Percentiles rank a stretch among this genome's conserved stretches.
Conservation (phyloP, 2,113 vertebrate species). For the Xyliphius kryptos region DNA sequence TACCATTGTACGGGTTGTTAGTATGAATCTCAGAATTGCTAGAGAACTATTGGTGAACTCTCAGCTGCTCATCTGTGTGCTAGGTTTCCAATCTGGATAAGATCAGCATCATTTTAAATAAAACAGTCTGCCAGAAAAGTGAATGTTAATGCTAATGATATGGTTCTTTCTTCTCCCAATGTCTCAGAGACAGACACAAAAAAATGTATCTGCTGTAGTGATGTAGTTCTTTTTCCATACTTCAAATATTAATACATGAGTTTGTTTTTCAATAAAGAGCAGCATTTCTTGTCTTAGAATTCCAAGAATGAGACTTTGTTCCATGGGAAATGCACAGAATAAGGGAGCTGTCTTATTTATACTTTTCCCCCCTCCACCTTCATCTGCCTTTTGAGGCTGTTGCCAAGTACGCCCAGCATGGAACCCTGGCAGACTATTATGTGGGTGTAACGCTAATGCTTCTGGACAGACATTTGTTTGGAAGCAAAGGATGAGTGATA, state of each 20-base stretch:
- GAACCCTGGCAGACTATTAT: constrained; percentile 61
- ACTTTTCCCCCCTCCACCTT: constrained; percentile 40
- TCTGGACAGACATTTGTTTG: constrained; percentile 60
- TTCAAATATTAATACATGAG: constrained; percentile 49
- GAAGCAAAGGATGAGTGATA: constrained; percentile 74
- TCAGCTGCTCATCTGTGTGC: too few relatives aligned
- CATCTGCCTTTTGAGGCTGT: constrained; percentile 43
- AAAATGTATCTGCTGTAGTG: constrained; percentile 19
- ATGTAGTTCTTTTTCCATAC: constrained; percentile 47
- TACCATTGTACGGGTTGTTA: too few relatives aligned
- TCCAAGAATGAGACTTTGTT: constrained; percentile 46
- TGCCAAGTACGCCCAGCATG: constrained; percentile 59
- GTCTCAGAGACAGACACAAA: constrained; percentile 33
- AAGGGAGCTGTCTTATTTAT: constrained; percentile 50
- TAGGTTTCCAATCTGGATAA: too few relatives aligned
- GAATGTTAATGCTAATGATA: constrained; percentile 14
- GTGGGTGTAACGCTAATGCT: constrained; percentile 48
- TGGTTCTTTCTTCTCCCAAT: constrained; percentile 23
- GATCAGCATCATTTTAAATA: too few relatives aligned
- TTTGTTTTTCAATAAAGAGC: constrained; percentile 57
- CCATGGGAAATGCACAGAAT: constrained; percentile 48
- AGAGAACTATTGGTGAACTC: too few relatives aligned
- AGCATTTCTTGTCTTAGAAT: constrained; percentile 54
- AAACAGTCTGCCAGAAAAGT: too few relatives aligned
- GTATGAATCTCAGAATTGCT: too few relatives aligned